A percentile compares a stretch with the other conserved stretches of the same genome.
phyloP scores from a whole-genome alignment of 2,113 vertebrate species.

The Gobius niger region DNA sequence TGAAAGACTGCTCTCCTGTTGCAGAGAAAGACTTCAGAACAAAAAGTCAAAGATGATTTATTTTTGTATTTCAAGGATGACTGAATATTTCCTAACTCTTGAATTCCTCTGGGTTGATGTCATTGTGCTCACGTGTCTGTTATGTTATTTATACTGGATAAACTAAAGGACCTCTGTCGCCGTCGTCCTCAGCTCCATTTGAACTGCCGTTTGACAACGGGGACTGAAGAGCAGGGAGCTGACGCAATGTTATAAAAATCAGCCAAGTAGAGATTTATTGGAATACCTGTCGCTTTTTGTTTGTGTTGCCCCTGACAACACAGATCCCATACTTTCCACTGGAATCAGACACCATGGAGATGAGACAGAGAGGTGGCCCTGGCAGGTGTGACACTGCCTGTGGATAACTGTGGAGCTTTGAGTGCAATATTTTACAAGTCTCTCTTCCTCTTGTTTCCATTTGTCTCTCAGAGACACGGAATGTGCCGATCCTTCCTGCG shows the following conservation, averaged over 20 bases:
- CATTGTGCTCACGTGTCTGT: conserved; percentile 70
- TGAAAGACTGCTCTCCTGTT: conserved; percentile 61
- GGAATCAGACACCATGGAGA: conserved; percentile 75
- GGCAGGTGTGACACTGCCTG: conserved; percentile 65
- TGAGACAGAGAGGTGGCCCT: conserved; percentile 57
- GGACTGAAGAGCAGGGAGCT: conserved; percentile 52
- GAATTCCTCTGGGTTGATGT: conserved; percentile 75
- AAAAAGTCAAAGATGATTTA: conserved; percentile 79
- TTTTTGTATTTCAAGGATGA: conserved; percentile 80
- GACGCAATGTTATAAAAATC: conserved; percentile 68
- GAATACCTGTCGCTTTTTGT: conserved; percentile 73
- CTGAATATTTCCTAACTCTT: conserved; percentile 72
- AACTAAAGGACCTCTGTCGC: conserved; percentile 69
- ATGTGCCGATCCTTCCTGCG: conserved; percentile 44
- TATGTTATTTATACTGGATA: conserved; percentile 83
- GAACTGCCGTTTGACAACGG: conserved; percentile 64
- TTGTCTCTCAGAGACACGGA: conserved; percentile 51
- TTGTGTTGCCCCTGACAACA: conserved; percentile 68
- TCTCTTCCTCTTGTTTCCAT: conserved; percentile 25
- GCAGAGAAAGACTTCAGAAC: conserved; percentile 52
- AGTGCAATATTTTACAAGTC: conserved; percentile 81
- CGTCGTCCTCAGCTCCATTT: conserved; percentile 54
- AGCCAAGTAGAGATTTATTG: conserved; percentile 72
- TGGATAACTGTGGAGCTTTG: conserved; percentile 73
- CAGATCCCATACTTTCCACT: conserved; percentile 75